phyloP scores from a whole-genome alignment of 2,113 vertebrate species.

The Oncorhynchus tshawytscha region DNA sequence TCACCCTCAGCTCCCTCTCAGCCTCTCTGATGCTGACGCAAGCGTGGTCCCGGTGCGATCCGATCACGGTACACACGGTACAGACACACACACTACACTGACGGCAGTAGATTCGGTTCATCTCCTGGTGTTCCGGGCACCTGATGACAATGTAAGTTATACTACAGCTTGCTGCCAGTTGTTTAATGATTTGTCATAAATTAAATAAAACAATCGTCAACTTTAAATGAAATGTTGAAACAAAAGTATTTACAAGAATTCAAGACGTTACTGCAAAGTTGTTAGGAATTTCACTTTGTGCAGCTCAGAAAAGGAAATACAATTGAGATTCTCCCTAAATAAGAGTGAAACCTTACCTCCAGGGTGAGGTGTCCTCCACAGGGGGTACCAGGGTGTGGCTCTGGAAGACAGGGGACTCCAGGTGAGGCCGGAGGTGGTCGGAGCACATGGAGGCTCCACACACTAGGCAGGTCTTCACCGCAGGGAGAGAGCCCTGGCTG shows the following conservation, averaged over 20 bases:
- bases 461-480: conserved; percentile 78
- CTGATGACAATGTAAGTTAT: too few relatives aligned
- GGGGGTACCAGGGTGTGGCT: conserved; percentile 74
- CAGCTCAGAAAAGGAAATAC: too few relatives aligned
- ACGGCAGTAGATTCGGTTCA: conserved; percentile 78
- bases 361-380: conserved; percentile 65
- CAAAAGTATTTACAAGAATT: too few relatives aligned
- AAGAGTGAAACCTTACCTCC: conserved; percentile 33
- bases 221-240: too few relatives aligned
- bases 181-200: too few relatives aligned
- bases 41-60: conserved; percentile 68
- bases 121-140: conserved; percentile 78
- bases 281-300: too few relatives aligned
- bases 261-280: too few relatives aligned
- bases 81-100: conserved; percentile 75
- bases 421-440: conserved; percentile 72
- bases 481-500: conserved; percentile 43
- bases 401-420: conserved; percentile 73
- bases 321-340: too few relatives aligned
- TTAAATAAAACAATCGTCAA: too few relatives aligned
- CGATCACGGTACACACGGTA: conserved; percentile 74
- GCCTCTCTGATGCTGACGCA: conserved; percentile 75
- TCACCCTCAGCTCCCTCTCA: conserved; percentile 72
- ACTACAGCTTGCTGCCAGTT: too few relatives aligned
- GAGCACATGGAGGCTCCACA: conserved; percentile 80